A percentile compares a stretch with the other conserved stretches of the same genome.
Evolutionary conservation across 1,140 invertebrate genomes (phyloP).

Genomic region (Nautilus pompilius): DNA sequence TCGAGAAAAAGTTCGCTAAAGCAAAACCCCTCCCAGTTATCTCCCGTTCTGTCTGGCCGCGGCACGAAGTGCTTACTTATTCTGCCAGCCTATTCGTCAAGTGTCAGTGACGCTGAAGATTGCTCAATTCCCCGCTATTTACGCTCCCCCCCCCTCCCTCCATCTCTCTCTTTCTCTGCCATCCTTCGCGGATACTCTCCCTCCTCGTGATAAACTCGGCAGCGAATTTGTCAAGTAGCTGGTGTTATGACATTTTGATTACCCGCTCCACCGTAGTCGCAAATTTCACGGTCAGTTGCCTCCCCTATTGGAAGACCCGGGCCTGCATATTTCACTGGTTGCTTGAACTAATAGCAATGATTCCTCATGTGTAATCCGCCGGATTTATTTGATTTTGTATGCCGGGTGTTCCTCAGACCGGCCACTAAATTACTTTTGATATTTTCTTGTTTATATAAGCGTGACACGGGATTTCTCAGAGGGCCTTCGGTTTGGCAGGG

Average conservation of each 20-base stretch:
- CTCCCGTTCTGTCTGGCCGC: too few species aligned
- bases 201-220: background rate
- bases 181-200: background rate
- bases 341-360: background rate
- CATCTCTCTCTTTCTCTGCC: background rate
- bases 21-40: too few species aligned
- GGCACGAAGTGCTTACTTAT: too few species aligned
- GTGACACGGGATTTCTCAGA: constrained; percentile 1
- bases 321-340: too few species aligned
- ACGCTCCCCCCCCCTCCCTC: background rate
- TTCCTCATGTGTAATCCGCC: background rate
- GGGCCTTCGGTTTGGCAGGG: background rate
- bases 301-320: background rate
- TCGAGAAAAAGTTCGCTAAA: too few species aligned
- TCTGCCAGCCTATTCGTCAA: too few species aligned
- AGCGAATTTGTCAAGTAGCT: constrained; percentile 2
- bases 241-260: constrained; percentile 5
- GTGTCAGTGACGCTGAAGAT: too few species aligned
- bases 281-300: constrained; percentile 5
- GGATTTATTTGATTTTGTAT: background rate
- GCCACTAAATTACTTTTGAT: constrained; percentile 5
- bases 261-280: background rate
- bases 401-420: background rate
- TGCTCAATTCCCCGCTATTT: background rate
- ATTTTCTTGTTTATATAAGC: constrained; percentile 1